phyloP scores from a whole-genome alignment of 2,888 invertebrate genomes.

The Abrostola tripartita region DNA sequence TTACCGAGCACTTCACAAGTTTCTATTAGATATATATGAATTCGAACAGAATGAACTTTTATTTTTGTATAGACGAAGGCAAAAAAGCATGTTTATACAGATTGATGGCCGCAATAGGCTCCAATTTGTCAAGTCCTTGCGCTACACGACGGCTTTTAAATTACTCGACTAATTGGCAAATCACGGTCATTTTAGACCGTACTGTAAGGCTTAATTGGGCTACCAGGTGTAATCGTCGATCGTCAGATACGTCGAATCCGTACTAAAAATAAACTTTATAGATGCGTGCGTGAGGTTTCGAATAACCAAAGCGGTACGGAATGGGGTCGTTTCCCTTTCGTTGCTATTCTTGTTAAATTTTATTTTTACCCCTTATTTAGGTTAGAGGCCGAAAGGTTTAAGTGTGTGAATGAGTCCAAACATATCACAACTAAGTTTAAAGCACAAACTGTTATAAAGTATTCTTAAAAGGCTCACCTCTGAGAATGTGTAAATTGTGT shows the following conservation, averaged over 20 bases:
- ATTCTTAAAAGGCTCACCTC: neutral
- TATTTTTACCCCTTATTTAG: constrained; percentile 73
- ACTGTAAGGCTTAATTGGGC: constrained; percentile 77
- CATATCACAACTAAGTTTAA: constrained; percentile 30
- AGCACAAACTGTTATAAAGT: constrained; percentile 19
- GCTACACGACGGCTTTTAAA: constrained; percentile 59
- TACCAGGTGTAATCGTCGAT: constrained; percentile 77
- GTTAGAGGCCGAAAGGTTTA: constrained; percentile 53
- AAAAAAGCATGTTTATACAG: constrained; percentile 64
- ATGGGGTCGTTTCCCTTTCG: constrained; percentile 85
- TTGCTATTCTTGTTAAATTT: constrained; percentile 75
- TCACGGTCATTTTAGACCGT: constrained; percentile 71
- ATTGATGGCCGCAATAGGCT: constrained; percentile 64
- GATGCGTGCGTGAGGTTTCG: constrained; percentile 81
- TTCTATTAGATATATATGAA: constrained; percentile 30
- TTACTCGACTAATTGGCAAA: constrained; percentile 72
- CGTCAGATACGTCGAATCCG: constrained; percentile 75
- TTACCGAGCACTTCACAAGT: constrained; percentile 26
- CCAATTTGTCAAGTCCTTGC: constrained; percentile 68
- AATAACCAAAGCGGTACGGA: constrained; percentile 74
- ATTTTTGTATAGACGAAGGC: constrained; percentile 46
- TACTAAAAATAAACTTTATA: constrained; percentile 84
- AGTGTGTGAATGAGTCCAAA: constrained; percentile 39
- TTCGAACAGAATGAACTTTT: constrained; percentile 23
- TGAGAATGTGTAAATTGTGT: neutral